These are phyloP conservation scores for Agonopterix subpropinquella DNA, from an alignment of 2,888 invertebrate species.

Conservation along the genomic window DNA sequence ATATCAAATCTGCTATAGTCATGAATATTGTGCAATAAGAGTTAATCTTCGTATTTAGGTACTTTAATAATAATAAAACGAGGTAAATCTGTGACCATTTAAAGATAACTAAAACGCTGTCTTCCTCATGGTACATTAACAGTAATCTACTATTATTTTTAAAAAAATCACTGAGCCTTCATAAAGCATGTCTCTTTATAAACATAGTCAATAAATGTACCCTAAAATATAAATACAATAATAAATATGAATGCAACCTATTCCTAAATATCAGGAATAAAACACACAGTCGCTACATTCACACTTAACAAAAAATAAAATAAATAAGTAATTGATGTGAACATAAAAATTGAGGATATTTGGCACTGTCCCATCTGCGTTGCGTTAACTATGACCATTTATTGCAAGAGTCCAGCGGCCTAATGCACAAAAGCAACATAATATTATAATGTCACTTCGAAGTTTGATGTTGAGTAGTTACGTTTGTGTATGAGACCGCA, in stretches of 20 bases:
- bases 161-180: constrained; percentile 68
- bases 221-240: constrained; percentile 69
- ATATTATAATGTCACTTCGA: neutral
- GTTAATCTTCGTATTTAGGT: constrained; percentile 9
- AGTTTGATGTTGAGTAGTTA: neutral
- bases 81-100: constrained; percentile 30
- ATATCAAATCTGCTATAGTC: constrained; percentile 5
- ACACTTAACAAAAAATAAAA: constrained; percentile 54
- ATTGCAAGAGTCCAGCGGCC: constrained; percentile 31
- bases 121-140: constrained; percentile 47
- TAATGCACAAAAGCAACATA: constrained; percentile 1
- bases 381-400: constrained; percentile 38
- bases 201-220: constrained; percentile 49
- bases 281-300: constrained; percentile 73
- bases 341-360: constrained; percentile 67
- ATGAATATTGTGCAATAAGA: constrained; percentile 19
- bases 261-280: constrained; percentile 76
- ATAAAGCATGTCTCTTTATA: constrained; percentile 53
- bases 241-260: constrained; percentile 74
- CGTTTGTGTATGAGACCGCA: constrained; percentile 3
- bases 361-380: constrained; percentile 71
- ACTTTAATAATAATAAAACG: constrained; percentile 10
- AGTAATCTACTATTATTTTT: constrained; percentile 34
- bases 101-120: constrained; percentile 62
- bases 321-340: constrained; percentile 57